A percentile compares a stretch with the other conserved stretches of the same genome.
Evolutionary conservation across 2,113 vertebrate genomes (phyloP).

Genomic region (Pterocles burchelli): DNA sequence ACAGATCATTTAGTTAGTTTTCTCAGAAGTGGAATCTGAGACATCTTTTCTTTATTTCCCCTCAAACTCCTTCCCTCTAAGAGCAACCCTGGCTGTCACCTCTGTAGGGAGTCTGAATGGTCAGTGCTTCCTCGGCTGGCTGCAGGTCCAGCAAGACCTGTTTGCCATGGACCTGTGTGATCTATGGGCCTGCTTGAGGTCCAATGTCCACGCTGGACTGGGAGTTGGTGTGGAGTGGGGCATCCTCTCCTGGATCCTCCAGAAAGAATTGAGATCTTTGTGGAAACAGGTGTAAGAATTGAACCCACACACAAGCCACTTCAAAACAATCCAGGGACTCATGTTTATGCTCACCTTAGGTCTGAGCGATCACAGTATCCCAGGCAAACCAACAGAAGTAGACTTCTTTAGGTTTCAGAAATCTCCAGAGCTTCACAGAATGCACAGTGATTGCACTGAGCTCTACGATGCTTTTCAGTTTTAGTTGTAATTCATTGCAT

Average conservation of each 20-base stretch:
- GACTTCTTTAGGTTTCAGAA: background rate
- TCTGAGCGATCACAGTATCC: background rate
- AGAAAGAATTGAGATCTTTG: background rate
- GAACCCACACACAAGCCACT: background rate
- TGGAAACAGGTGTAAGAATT: background rate
- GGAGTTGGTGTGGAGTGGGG: background rate
- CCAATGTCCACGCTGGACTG: accelerated
- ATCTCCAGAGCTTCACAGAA: background rate
- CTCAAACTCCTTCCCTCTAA: background rate
- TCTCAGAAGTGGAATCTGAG: background rate
- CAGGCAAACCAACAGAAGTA: background rate
- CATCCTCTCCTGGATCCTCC: background rate
- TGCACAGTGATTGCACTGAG: background rate
- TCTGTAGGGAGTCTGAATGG: background rate
- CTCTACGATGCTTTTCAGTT: background rate
- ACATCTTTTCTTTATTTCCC: background rate
- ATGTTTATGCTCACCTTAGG: background rate
- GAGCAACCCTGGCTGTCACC: background rate
- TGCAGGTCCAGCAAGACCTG: accelerated
- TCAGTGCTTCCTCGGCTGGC: background rate
- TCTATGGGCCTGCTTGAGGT: background rate
- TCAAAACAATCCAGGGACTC: background rate
- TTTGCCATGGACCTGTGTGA: accelerated
- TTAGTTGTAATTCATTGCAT: background rate
- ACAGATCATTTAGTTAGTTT: background rate